A percentile compares a stretch with the other conserved stretches of the same genome.
Conservation (phyloP, 2,113 vertebrate genomes). For the Halcyon senegalensis region DNA sequence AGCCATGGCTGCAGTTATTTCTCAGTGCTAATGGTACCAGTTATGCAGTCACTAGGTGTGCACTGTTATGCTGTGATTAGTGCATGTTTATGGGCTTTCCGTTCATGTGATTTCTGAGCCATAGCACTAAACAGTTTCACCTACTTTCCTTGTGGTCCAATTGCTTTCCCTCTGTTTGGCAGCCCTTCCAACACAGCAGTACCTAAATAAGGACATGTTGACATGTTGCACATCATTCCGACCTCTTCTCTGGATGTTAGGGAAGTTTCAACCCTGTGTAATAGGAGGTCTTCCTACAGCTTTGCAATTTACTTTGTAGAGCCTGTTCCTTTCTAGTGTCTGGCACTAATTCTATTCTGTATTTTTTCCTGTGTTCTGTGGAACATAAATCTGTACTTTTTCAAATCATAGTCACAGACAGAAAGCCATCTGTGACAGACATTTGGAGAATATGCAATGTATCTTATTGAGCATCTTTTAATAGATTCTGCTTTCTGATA, state of each 20-base stretch:
- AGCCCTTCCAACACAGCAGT: background rate
- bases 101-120: background rate
- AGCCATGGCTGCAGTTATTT: background rate
- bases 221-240: conserved; percentile 35
- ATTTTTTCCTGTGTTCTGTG: conserved; percentile 19
- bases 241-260: background rate
- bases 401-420: conserved; percentile 31
- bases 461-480: conserved; percentile 43
- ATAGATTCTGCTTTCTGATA: conserved; percentile 16
- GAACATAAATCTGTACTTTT: conserved; percentile 40
- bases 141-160: background rate
- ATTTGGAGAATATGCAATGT: conserved; percentile 35
- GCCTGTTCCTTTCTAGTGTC: conserved; percentile 20
- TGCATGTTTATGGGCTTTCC: background rate
- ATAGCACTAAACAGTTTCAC: background rate
- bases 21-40: background rate
- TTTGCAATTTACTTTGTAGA: background rate
- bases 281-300: background rate
- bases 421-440: conserved; percentile 55
- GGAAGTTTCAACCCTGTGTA: background rate
- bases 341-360: conserved; percentile 26
- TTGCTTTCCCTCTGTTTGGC: background rate
- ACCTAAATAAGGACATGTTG: conserved; percentile 6
- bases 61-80: background rate
- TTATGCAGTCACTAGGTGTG: background rate